Evolutionary conservation across 2,113 vertebrate genomes (phyloP).

Genomic region (Aldabrachelys gigantea): DNA sequence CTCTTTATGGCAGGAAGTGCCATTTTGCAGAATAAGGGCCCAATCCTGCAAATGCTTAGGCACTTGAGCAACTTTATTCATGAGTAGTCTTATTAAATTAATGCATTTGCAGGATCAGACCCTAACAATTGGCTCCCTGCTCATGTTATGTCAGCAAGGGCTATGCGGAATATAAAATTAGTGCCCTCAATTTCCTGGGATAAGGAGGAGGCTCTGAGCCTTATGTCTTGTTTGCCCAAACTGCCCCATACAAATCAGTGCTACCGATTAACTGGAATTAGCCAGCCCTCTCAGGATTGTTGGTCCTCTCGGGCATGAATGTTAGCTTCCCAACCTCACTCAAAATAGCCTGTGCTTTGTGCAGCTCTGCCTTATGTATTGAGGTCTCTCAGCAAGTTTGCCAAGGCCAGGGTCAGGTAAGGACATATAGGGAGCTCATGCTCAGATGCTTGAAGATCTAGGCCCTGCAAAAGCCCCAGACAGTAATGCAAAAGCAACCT

Average conservation of each 20-base stretch:
- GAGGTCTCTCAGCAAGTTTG: neutral
- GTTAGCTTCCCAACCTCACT: neutral
- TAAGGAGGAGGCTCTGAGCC: neutral
- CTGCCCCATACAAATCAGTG: neutral
- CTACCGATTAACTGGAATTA: neutral
- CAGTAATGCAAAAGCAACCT: neutral
- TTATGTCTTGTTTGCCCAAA: neutral
- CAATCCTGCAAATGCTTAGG: neutral
- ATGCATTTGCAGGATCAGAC: neutral
- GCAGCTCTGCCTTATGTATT: neutral
- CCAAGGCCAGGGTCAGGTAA: neutral
- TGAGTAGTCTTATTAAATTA: neutral
- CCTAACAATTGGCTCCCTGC: neutral
- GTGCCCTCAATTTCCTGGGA: neutral
- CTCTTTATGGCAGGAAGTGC: neutral
- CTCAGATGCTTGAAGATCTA: neutral
- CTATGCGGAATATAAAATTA: neutral
- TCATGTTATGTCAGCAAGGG: neutral
- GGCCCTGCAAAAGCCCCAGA: neutral
- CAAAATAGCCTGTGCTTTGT: neutral
- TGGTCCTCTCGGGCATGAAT: neutral
- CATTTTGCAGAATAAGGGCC: neutral
- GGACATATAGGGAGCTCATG: too few species aligned
- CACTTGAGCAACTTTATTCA: neutral
- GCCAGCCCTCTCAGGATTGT: neutral